A percentile compares a stretch with the other conserved stretches of the same genome.
Evolutionary conservation across 2,113 vertebrate species (phyloP).

Genomic region (Candoia aspera): DNA sequence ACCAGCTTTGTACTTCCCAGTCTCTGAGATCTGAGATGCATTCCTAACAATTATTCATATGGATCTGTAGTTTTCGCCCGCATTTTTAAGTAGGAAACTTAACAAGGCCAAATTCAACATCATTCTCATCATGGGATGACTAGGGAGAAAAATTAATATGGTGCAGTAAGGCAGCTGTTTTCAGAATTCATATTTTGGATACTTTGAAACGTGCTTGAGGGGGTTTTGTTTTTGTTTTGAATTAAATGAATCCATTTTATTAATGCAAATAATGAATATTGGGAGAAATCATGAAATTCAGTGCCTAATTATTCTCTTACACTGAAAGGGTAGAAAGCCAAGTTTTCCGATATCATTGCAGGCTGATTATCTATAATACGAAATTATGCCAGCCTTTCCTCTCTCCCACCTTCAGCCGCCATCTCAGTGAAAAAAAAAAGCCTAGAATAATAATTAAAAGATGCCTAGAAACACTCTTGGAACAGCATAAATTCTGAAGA

Average conservation of each 20-base stretch:
- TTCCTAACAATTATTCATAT: neutral
- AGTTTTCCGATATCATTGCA: slow-evolving; percentile 21
- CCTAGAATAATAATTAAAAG: slow-evolving; percentile 94
- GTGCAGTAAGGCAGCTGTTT: neutral
- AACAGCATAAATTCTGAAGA: slow-evolving; percentile 97
- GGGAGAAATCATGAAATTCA: neutral
- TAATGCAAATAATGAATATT: neutral
- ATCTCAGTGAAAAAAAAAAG: slow-evolving; percentile 39
- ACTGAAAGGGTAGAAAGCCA: neutral
- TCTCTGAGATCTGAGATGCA: neutral
- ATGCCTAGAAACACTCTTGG: slow-evolving; percentile 96
- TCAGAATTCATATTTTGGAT: neutral
- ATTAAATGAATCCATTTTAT: neutral
- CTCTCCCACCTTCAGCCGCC: slow-evolving; percentile 31
- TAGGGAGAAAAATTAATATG: neutral
- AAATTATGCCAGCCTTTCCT: slow-evolving; percentile 52
- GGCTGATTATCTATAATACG: slow-evolving; percentile 57
- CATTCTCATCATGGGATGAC: neutral
- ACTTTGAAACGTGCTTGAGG: neutral
- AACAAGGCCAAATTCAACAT: neutral
- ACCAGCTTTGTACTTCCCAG: neutral
- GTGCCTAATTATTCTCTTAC: neutral
- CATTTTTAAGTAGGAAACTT: neutral
- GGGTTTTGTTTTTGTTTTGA: neutral
- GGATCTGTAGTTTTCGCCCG: neutral